Conservation (phyloP, 2,113 vertebrate genomes). For the Xenopus laevis region DNA sequence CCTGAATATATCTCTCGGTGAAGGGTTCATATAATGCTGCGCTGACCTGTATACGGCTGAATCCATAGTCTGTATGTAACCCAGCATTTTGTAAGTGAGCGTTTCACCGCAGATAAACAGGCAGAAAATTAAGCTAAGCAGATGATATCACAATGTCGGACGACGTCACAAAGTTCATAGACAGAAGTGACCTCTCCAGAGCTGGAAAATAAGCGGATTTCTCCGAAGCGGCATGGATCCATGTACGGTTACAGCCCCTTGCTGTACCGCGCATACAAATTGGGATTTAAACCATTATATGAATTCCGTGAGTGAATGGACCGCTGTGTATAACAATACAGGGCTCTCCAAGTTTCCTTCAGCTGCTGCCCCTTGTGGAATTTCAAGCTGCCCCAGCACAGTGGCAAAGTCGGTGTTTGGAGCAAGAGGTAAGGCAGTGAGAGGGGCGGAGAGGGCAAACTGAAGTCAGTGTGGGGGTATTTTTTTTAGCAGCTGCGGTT, state of each 20-base stretch:
- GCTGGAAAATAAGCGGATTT: neutral
- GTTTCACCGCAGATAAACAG: neutral
- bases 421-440: constrained; percentile 4
- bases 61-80: neutral
- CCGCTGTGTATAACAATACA: neutral
- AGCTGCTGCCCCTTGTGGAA: constrained; percentile 5
- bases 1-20: neutral
- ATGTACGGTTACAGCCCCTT: neutral
- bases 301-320: neutral
- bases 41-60: neutral
- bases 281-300: too few species aligned
- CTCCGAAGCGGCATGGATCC: neutral
- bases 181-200: too few species aligned
- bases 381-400: constrained; percentile 4
- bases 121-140: neutral
- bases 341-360: constrained; percentile 14
- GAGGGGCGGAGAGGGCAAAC: constrained; percentile 1
- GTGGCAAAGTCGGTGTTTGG: neutral
- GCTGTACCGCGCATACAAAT: neutral
- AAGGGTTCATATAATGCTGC: too few species aligned
- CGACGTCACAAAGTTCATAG: neutral
- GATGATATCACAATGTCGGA: neutral
- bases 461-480: neutral
- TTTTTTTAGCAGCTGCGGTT: constrained; percentile 36
- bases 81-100: neutral